Percentiles rank a stretch among this genome's conserved stretches.
phyloP scores from a whole-genome alignment of 2,797 vertebrate genomes.

The Dendrocincla fuliginosa region DNA sequence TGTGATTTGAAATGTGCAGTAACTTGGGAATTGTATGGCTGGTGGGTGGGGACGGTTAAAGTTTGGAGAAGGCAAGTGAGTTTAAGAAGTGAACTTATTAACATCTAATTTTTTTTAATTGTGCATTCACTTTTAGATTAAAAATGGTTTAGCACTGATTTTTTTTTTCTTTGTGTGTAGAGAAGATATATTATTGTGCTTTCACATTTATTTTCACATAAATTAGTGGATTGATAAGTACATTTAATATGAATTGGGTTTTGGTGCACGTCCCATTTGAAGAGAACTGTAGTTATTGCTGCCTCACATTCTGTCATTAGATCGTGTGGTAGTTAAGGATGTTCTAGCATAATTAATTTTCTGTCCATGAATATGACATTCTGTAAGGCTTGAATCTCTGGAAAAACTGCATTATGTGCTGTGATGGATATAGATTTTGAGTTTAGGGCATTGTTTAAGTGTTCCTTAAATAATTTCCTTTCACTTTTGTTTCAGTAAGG shows the following conservation, averaged over 20 bases:
- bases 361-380: neutral
- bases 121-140: neutral
- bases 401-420: neutral
- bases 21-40: rapidly evolving
- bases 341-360: neutral
- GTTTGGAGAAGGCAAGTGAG: neutral
- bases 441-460: neutral
- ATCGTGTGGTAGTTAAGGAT: neutral
- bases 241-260: neutral
- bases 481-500: neutral
- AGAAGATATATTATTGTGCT: neutral
- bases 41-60: neutral
- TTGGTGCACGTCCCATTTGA: neutral
- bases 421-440: neutral
- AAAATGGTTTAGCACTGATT: neutral
- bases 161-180: neutral
- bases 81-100: neutral
- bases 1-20: neutral
- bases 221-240: neutral
- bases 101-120: neutral
- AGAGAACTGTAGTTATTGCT: neutral
- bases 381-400: neutral
- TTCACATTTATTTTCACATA: neutral
- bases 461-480: neutral
- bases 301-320: neutral